Evolutionary conservation across 2,888 invertebrate genomes (phyloP), one percentile per base, ranked within the genome.

Genomic region (Amiota communis): DNA sequence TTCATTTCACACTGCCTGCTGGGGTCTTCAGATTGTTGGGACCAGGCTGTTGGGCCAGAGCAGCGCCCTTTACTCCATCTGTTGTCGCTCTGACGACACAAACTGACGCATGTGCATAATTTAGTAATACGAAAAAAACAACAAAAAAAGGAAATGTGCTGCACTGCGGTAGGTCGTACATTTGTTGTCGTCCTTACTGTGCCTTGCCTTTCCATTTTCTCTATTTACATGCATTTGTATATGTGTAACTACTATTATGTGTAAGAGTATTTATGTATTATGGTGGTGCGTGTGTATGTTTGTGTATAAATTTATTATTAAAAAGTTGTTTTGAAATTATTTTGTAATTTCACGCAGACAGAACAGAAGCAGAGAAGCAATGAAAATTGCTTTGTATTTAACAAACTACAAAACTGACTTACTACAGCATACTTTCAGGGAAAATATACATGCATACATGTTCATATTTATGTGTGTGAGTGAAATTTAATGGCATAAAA

Each of bases 101-200:
- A 63, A 49, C 65, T 49, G 65, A 49, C 49, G 48, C 65, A 67
- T 67, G 65, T 49, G 65, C 49, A 67, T 67, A 67, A 67, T 67
- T 67, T 61, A 9, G 10, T 12, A 11, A 17, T 17, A 56, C 56
- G 17, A 56, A 56, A 17, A 53, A 17, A 56, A n/a, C 56, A 56
- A 56, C 56, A 36, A 36, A 4, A 36, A 2, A 36, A 36, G 6
- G 36, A 36, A 36, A 36, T 36, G 36, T 36, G 36, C 36, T 36
- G 36, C 36, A 36, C 36, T 36, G 36, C 36, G 36, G 36, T 36
- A 36, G 36, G 36, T 36, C 36, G 36, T 6, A 36, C 36, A 36
- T 6, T 36, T 36, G 36, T 36, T 36, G 36, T 36, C 2, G 36
- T 36, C 36, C 36, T 36, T 36, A 36, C 36, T 6, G 1, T 36